These are phyloP conservation scores for Papilio polytes DNA, from an alignment of 1,140 invertebrate species.

Conservation along the genomic window DNA sequence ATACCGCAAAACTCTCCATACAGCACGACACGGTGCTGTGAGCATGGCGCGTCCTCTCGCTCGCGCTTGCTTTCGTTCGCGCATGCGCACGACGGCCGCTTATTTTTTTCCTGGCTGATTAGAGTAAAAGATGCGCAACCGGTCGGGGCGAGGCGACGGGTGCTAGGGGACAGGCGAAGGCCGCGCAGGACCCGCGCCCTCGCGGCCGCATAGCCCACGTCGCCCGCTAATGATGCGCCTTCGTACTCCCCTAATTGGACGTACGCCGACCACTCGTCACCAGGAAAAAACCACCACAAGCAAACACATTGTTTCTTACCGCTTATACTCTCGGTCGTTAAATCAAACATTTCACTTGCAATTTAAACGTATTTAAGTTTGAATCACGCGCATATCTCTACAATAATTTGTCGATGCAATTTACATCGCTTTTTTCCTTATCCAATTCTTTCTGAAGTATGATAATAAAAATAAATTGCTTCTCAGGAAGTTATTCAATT, in stretches of 20 bases:
- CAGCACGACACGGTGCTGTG: constrained; percentile 62
- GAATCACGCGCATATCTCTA: constrained; percentile 50
- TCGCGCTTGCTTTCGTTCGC: constrained; percentile 77
- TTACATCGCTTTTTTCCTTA: constrained; percentile 52
- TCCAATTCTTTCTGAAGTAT: constrained; percentile 58
- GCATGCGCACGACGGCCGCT: constrained; percentile 61
- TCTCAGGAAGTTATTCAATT: constrained; percentile 44
- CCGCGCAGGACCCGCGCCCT: constrained; percentile 59
- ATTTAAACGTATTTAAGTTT: constrained; percentile 47
- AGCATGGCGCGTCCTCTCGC: constrained; percentile 67
- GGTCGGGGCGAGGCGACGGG: constrained; percentile 53
- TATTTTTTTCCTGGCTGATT: constrained; percentile 77
- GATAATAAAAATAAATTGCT: constrained; percentile 57
- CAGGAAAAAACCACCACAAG: constrained; percentile 68
- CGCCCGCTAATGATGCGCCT: constrained; percentile 74
- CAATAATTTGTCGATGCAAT: constrained; percentile 56
- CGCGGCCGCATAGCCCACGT: constrained; percentile 43
- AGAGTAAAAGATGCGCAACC: constrained; percentile 81
- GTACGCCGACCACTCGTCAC: constrained; percentile 58
- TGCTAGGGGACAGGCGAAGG: constrained; percentile 60
- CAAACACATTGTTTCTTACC: constrained; percentile 55
- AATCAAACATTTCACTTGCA: constrained; percentile 46
- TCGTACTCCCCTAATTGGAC: constrained; percentile 79
- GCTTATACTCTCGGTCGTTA: constrained; percentile 53
- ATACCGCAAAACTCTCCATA: constrained; percentile 76